A percentile compares a stretch with the other conserved stretches of the same genome.
Conservation (phyloP, 2,113 vertebrate species). For the Lipophrys pholis region DNA sequence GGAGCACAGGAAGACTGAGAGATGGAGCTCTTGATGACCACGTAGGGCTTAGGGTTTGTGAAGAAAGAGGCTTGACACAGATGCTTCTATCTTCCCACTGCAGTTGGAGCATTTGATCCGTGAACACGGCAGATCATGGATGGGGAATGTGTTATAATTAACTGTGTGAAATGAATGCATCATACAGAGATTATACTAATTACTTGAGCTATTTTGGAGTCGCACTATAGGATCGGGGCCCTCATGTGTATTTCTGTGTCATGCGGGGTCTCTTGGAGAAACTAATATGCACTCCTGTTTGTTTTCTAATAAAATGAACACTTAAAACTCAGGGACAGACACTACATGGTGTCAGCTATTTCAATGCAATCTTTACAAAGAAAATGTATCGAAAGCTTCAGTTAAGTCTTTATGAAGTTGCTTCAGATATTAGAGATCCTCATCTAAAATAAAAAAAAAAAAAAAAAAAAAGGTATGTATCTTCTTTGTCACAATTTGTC, state of each 20-base stretch:
- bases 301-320: slow-evolving; percentile 18
- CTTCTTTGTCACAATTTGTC: slow-evolving; percentile 7
- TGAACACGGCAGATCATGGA: slow-evolving; percentile 32
- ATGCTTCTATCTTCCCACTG: slow-evolving; percentile 43
- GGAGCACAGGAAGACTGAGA: slow-evolving; percentile 22
- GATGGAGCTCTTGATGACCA: slow-evolving; percentile 52
- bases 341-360: neutral
- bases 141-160: slow-evolving; percentile 72
- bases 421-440: slow-evolving; percentile 1
- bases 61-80: slow-evolving; percentile 42
- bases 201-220: slow-evolving; percentile 63
- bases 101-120: slow-evolving; percentile 60
- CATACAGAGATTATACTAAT: slow-evolving; percentile 67
- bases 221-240: slow-evolving; percentile 58
- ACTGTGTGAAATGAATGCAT: slow-evolving; percentile 59
- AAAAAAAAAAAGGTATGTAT: too few relatives aligned
- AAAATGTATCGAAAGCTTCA: slow-evolving; percentile 11
- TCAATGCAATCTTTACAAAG: neutral
- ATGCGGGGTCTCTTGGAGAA: slow-evolving; percentile 25
- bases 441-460: too few relatives aligned
- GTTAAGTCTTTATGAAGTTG: neutral
- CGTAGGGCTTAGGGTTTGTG: slow-evolving; percentile 33
- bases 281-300: slow-evolving; percentile 31
- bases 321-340: slow-evolving; percentile 1
- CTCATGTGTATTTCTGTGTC: slow-evolving; percentile 44